Evolutionary conservation across 1,140 invertebrate species (phyloP), one percentile per base, ranked within the genome.

Genomic region (Drosophila lacertosa): DNA sequence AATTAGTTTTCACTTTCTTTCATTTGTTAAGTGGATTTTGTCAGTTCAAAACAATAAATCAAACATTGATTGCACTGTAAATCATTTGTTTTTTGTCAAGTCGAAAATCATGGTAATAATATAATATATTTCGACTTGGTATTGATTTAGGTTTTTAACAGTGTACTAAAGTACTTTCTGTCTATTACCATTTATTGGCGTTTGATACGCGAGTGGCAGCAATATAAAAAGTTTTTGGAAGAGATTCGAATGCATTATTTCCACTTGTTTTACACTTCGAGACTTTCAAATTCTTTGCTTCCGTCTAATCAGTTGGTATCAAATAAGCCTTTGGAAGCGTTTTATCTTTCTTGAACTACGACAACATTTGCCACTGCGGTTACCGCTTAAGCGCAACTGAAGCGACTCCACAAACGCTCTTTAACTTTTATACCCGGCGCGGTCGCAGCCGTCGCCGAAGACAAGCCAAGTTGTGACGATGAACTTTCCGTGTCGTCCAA

Each of bases 171-270:
- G 9, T 15, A 7, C 3, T 18, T 10, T 39, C 15, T 11, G 4
- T 0, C 16, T 22, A 74, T 80, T 84, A 88, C 81, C 74, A 67
- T 77, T 77, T 48, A 45, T 22, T 37, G 53, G 42, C 15, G 54
- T 58, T 2, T 81, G 63, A 69, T 86, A 89, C 26, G 72, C 77
- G 1, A 89, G 71, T 16, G 86, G 80, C 11, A 89, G 40, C 9
- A 89, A 15, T 13, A 89, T 18, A 60, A 86, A 72, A 15, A 89
- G 53, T 65, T 76, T 89, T 47, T 76, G 70, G 42, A 89, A 67
- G 5, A 63, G 44, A 63, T 45, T 67, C 6, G 72, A 0, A 18
- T 67, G 71, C 80, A 83, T 76, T 58, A 45, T 72, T 42, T 39
- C 22, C 13, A 26, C 7, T 37, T 58, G 29, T 64, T 66, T 45